Base-by-base conservation (phyloP, 2,113 vertebrate genomes). In the Aythya baeri region DNA sequence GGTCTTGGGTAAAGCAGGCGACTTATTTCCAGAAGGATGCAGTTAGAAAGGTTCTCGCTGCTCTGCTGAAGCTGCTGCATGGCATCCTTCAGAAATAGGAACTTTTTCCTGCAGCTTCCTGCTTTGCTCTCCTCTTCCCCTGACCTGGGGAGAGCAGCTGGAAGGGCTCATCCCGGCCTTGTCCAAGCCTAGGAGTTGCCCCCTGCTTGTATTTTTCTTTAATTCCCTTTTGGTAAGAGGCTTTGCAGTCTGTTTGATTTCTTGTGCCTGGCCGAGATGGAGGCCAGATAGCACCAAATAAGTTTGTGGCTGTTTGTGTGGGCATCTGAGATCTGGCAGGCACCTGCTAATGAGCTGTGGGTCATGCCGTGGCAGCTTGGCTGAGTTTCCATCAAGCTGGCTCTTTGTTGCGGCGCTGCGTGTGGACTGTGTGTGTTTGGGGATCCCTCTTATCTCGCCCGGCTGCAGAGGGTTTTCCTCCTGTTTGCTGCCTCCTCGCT, bases 271-370 rank as follows among this genome's bases (percentile, higher is more conserved):
- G 52, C 41, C 61, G 86, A 96, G 91, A 84, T 96, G 76, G 38
- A 90, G 88, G 80, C 49, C 73, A 82, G 80, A 89, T 95, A 96
- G 66, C 31, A 59, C 78, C 41, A 62, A 55, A 59, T 91, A 65
- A 16, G 29, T 92, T 83, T 90, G 92, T 93, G 88, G 96, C 90
- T 94, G 83, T 89, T 91, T 92, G 65, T 96, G 92, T 93, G 92
- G 92, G 91, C 74, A 95, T 92, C 89, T 73, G 74, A 89, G 92
- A 92, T 93, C 83, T 87, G 66, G 73, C 84, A 94, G 92, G 49
- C 83, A 94, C 91, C 91, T 91, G 62, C 23, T 94, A 70, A 91
- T 89, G 91, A 72, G 91, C 6, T 50, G 49, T 92, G 54, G 91
- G 86, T 95, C 87, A 88, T 79, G 89, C 87, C 27, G 9, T 94